A percentile compares a stretch with the other conserved stretches of the same genome.
These are phyloP conservation scores for Caenorhabditis macrosperma DNA, from an alignment of 2,888 invertebrate species.

Conservation along the genomic window DNA sequence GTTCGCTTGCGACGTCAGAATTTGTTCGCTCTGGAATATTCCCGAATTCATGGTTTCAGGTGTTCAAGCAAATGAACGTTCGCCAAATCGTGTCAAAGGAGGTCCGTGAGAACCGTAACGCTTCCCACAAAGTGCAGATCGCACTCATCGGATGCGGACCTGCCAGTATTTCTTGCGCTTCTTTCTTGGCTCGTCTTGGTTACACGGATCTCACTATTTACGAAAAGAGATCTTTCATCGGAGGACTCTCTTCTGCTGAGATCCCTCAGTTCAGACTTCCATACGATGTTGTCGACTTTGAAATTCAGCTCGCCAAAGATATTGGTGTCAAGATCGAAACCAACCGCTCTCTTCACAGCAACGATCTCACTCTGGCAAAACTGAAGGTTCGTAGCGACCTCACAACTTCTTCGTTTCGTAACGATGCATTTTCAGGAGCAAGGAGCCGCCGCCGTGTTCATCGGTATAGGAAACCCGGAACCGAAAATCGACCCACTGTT, in stretches of 20 bases:
- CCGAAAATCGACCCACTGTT: slow-evolving; percentile 89
- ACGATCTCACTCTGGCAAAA: slow-evolving; percentile 83
- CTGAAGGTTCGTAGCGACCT: slow-evolving; percentile 81
- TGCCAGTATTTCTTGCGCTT: slow-evolving; percentile 95
- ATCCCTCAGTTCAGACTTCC: slow-evolving; percentile 98
- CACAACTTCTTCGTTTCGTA: neutral
- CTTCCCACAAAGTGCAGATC: slow-evolving; percentile 82
- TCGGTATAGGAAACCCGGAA: slow-evolving; percentile 88
- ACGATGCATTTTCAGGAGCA: slow-evolving; percentile 50
- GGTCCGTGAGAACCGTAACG: slow-evolving; percentile 72
- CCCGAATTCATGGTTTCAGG: slow-evolving; percentile 11
- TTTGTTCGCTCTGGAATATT: slow-evolving; percentile 26
- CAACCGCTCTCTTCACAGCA: slow-evolving; percentile 85
- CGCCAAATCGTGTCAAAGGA: slow-evolving; percentile 89
- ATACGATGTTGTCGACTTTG: slow-evolving; percentile 92
- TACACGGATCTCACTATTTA: slow-evolving; percentile 93
- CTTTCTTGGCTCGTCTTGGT: slow-evolving; percentile 93
- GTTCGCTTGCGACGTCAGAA: slow-evolving; percentile 90
- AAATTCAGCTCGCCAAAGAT: slow-evolving; percentile 91
- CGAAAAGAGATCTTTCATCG: slow-evolving; percentile 90
- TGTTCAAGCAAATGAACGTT: slow-evolving; percentile 93
- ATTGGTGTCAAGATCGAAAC: slow-evolving; percentile 89
- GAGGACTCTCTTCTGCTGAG: slow-evolving; percentile 91
- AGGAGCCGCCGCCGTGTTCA: slow-evolving; percentile 84
- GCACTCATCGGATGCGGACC: slow-evolving; percentile 95